Evolutionary conservation across 2,113 vertebrate genomes (phyloP), one percentile per base, ranked within the genome.

Genomic region (Erythrocebus patas): DNA sequence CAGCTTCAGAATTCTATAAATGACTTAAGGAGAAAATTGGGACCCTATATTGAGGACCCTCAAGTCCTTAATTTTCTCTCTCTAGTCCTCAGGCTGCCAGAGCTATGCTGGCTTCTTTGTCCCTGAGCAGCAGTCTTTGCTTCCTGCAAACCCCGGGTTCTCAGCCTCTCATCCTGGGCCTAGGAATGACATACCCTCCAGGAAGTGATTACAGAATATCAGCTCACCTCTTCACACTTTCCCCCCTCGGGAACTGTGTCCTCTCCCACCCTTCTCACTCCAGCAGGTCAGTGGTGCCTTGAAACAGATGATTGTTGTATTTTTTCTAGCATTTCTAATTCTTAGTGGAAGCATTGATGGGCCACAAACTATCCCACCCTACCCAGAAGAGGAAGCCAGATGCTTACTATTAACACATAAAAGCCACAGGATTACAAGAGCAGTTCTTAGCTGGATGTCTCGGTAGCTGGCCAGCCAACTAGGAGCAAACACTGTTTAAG

Each of bases 301-400:
- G n/a, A 94, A 84, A 84, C n/a, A 57, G 73, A 52, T 50, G 64
- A 66, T 35, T 68, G 13, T 70, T 80, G n/a, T 66, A 10, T 95
- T 83, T 48, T 40, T 64, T 70, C 81, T 20, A 38, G 17, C 8
- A 30, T 64, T 96, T 80, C 94, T 96, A 11, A 22, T 88, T 87
- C 84, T 83, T 80, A 35, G 13, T 85, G 32, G 57, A 96, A 85
- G 30, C 81, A 88, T 85, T 75, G 83, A 96, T 96, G 59, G 10
- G n/a, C 35, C 25, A 38, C 22, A 81, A 45, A 70, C 75, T 64
- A 68, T 45, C 32, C 84, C 35, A n/a, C 52, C 64, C 38, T 40
- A 55, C 30, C 45, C 13, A 0, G 75, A 95, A 88, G 48, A 2
- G 11, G 57, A 61, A 82, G 45, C 48, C 73, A 32, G 18, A 25